Conservation (phyloP, 2,113 vertebrate genomes). For the Callipepla squamata region DNA sequence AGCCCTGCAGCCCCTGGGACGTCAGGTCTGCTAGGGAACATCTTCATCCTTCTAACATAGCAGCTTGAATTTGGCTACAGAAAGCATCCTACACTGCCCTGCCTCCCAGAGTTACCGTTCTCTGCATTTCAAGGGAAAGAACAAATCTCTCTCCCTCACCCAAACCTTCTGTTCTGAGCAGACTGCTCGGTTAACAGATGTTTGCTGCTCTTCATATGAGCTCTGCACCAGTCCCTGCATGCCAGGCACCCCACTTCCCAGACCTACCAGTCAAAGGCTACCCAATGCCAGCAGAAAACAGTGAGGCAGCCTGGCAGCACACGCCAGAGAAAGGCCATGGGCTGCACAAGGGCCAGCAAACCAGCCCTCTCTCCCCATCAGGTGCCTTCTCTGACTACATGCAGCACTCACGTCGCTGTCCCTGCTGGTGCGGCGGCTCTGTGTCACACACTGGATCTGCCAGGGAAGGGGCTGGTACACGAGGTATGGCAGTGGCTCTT, state of each 20-base stretch:
- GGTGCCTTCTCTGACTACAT: rapidly evolving
- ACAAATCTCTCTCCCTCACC: neutral
- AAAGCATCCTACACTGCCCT: rapidly evolving
- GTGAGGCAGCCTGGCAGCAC: neutral
- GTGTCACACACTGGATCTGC: conserved; percentile 87
- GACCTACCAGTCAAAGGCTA: neutral
- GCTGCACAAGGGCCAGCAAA: neutral
- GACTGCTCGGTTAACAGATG: neutral
- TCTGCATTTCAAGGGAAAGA: neutral
- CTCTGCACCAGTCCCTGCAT: neutral
- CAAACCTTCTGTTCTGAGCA: neutral
- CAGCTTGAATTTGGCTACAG: neutral
- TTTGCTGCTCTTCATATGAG: neutral
- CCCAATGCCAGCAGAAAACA: neutral
- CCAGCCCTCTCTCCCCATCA: rapidly evolving
- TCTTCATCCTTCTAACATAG: neutral
- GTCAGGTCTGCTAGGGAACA: neutral
- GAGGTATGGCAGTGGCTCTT: conserved; percentile 83
- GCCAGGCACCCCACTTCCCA: neutral
- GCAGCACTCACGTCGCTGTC: conserved; percentile 77
- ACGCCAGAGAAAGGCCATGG: neutral
- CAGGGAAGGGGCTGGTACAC: conserved; percentile 88
- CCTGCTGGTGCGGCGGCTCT: conserved; percentile 82
- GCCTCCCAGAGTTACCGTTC: neutral
- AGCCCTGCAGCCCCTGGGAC: neutral